Conservation (phyloP, 2,888 invertebrate genomes). For the Apotomis turbidana region DNA sequence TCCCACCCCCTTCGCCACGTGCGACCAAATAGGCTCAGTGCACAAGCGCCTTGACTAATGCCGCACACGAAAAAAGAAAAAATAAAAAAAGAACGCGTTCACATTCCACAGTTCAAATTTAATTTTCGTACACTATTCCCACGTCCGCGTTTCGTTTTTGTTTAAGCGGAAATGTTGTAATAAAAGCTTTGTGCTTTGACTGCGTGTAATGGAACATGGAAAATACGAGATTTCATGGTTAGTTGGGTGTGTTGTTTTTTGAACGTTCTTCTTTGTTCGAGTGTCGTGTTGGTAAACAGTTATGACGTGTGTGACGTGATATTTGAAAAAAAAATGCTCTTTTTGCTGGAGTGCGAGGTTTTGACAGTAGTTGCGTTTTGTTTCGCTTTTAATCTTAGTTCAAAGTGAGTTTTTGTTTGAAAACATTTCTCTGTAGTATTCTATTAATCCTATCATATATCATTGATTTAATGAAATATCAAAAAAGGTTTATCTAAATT, state of each 20-base stretch:
- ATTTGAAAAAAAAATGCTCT: conserved; percentile 17
- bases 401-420: conserved; percentile 13
- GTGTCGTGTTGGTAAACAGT: conserved; percentile 35
- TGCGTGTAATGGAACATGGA: conserved; percentile 73
- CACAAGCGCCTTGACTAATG: conserved; percentile 78
- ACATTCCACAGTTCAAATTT: conserved; percentile 61
- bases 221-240: conserved; percentile 81
- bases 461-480: too few relatives aligned
- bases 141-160: conserved; percentile 50
- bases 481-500: too few relatives aligned
- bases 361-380: conserved; percentile 9
- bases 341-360: conserved; percentile 11
- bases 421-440: background rate
- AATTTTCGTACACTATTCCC: conserved; percentile 54
- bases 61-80: conserved; percentile 72
- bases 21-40: conserved; percentile 79
- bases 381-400: conserved; percentile 5
- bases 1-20: conserved; percentile 80
- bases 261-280: conserved; percentile 39
- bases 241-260: conserved; percentile 66
- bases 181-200: conserved; percentile 69
- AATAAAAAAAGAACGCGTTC: conserved; percentile 58
- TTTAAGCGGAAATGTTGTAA: conserved; percentile 67
- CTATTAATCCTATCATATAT: background rate
- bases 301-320: conserved; percentile 22